Evolutionary conservation across 2,113 vertebrate genomes (phyloP).

Genomic region (Natator depressus): DNA sequence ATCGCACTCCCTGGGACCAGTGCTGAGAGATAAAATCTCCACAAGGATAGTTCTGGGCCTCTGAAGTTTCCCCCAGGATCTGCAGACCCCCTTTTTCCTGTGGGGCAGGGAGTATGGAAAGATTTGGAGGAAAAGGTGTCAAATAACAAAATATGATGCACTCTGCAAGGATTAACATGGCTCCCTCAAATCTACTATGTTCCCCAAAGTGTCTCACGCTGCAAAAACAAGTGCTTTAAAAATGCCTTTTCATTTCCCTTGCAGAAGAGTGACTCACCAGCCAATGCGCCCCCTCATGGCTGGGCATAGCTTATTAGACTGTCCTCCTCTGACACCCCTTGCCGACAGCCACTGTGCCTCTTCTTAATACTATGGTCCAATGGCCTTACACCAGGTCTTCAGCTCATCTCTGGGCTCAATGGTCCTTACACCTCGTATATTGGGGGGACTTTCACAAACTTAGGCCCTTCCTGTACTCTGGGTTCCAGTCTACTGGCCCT

Average conservation of each 20-base stretch:
- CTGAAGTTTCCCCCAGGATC: background rate
- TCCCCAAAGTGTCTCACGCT: background rate
- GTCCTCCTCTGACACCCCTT: no score
- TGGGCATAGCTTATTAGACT: no score
- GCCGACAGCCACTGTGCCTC: no score
- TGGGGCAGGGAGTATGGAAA: background rate
- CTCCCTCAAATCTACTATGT: background rate
- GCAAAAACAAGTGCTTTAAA: background rate
- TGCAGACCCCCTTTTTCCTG: background rate
- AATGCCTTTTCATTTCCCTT: constrained; percentile 6
- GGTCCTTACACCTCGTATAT: no score
- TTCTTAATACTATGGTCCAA: no score
- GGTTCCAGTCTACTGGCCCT: no score
- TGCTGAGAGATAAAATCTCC: background rate
- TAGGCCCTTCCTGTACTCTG: no score
- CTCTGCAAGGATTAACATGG: background rate
- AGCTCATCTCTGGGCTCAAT: no score
- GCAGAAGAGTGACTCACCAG: no score
- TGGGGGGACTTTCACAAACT: no score
- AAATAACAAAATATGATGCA: background rate
- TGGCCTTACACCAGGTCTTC: no score
- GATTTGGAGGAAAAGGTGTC: background rate
- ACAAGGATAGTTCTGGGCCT: background rate
- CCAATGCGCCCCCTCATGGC: no score
- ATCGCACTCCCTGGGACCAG: background rate